These are phyloP conservation scores for Calephelis nemesis DNA, from an alignment of 1,140 invertebrate genomes.

Conservation along the genomic window DNA sequence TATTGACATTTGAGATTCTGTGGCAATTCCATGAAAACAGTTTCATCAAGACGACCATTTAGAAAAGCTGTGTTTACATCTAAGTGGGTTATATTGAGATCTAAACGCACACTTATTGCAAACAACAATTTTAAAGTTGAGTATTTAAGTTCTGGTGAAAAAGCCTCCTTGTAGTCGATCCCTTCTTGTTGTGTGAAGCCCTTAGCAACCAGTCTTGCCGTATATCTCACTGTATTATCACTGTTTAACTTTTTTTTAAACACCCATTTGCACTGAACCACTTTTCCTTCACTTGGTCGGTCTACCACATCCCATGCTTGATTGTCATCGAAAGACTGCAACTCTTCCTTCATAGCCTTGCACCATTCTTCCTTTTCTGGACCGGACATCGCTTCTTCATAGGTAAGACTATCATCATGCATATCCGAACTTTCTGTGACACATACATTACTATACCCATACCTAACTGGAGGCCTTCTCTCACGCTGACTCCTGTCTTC, in stretches of 20 bases:
- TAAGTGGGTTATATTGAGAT: neutral
- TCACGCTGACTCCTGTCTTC: too few relatives aligned
- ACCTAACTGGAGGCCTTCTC: too few relatives aligned
- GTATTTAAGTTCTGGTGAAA: slow-evolving; percentile 21
- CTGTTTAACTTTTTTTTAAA: too few relatives aligned
- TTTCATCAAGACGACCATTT: slow-evolving; percentile 23
- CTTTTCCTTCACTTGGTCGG: slow-evolving; percentile 14
- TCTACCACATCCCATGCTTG: slow-evolving; percentile 22
- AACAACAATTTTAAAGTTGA: slow-evolving; percentile 23
- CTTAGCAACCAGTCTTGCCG: too few relatives aligned
- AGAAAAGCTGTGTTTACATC: slow-evolving; percentile 22
- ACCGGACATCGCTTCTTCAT: slow-evolving; percentile 3
- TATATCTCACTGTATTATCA: too few relatives aligned
- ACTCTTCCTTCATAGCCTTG: slow-evolving; percentile 19
- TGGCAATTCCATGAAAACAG: slow-evolving; percentile 22
- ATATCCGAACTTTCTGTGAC: too few relatives aligned
- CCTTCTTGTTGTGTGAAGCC: slow-evolving; percentile 11
- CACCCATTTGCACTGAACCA: neutral
- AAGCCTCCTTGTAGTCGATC: neutral
- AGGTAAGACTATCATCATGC: too few relatives aligned
- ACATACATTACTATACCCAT: too few relatives aligned
- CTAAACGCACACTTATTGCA: slow-evolving; percentile 19
- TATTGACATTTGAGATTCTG: slow-evolving; percentile 11
- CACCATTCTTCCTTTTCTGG: slow-evolving; percentile 21
- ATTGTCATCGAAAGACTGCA: slow-evolving; percentile 24